Conservation (phyloP, 2,113 vertebrate genomes). For the Nematolebias whitei region DNA sequence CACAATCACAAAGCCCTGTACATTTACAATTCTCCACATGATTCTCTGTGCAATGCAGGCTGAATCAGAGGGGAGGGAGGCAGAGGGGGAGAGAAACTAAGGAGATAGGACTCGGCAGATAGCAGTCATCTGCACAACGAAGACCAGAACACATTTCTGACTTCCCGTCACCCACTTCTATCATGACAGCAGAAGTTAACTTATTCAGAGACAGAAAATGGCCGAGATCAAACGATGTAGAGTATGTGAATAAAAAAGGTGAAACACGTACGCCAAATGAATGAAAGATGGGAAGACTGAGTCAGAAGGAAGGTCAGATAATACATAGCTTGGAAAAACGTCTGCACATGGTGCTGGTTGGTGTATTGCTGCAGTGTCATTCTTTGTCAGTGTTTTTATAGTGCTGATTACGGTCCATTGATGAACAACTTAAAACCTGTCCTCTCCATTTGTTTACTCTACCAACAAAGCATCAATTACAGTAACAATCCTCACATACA, state of each 20-base stretch:
- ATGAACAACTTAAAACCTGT: conserved; percentile 7
- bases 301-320: conserved; percentile 20
- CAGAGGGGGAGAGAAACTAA: conserved; percentile 60
- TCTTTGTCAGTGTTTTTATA: background rate
- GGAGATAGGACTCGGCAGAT: conserved; percentile 70
- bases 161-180: conserved; percentile 25
- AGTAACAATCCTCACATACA: background rate
- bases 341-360: background rate
- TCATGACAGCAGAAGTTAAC: conserved; percentile 51
- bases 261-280: background rate
- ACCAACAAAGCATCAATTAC: background rate
- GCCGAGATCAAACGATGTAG: conserved; percentile 13
- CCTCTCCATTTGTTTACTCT: background rate
- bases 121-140: conserved; percentile 70
- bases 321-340: conserved; percentile 6
- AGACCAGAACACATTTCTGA: conserved; percentile 82
- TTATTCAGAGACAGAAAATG: conserved; percentile 32
- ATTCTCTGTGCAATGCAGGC: conserved; percentile 74
- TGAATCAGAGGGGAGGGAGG: conserved; percentile 44
- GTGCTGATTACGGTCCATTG: background rate
- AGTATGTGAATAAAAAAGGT: background rate
- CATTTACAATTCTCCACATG: conserved; percentile 75
- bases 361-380: conserved; percentile 9
- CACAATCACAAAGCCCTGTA: conserved; percentile 59
- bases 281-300: conserved; percentile 6